Percentiles rank a stretch among this genome's conserved stretches.
Conservation (phyloP, 2,888 invertebrate species). For the Nomada ruficornis region DNA sequence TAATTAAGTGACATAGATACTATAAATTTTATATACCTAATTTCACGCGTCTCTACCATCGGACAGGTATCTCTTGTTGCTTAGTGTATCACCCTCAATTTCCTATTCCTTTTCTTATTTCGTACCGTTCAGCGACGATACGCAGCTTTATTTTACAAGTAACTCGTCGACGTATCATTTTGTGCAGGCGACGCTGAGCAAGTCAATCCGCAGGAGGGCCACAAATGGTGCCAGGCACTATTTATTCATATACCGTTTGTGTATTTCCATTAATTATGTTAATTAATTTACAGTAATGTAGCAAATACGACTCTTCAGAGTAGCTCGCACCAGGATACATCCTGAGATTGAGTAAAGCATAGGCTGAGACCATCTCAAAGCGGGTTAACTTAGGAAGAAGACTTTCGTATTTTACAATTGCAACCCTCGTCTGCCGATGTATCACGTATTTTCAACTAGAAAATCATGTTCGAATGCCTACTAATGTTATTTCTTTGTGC, state of each 20-base stretch:
- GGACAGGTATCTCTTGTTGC: not conserved
- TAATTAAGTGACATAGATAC: not conserved
- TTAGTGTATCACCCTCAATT: not conserved
- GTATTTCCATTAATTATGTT: conserved; percentile 76
- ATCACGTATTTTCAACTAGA: conserved; percentile 1
- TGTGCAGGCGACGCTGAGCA: conserved; percentile 60
- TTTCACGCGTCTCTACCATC: not conserved
- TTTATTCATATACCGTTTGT: conserved; percentile 82
- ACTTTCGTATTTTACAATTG: conserved; percentile 58
- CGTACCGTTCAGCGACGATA: not conserved
- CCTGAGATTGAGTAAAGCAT: conserved; percentile 78
- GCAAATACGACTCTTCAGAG: conserved; percentile 75
- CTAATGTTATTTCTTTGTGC: not conserved
- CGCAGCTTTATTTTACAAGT: not conserved
- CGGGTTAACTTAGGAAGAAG: conserved; percentile 60
- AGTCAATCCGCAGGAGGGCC: conserved; percentile 81
- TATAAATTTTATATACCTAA: not conserved
- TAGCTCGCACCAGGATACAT: conserved; percentile 77
- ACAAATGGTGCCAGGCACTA: conserved; percentile 84
- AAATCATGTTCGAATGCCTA: conserved; percentile 14
- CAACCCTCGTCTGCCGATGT: conserved; percentile 60
- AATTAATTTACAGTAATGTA: conserved; percentile 71
- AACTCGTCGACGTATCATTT: conserved; percentile 38
- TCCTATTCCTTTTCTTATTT: conserved; percentile 1
- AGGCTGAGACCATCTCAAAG: conserved; percentile 69